Base-by-base conservation (phyloP, 2,797 vertebrate genomes). In the Coracias cyanogaster region DNA sequence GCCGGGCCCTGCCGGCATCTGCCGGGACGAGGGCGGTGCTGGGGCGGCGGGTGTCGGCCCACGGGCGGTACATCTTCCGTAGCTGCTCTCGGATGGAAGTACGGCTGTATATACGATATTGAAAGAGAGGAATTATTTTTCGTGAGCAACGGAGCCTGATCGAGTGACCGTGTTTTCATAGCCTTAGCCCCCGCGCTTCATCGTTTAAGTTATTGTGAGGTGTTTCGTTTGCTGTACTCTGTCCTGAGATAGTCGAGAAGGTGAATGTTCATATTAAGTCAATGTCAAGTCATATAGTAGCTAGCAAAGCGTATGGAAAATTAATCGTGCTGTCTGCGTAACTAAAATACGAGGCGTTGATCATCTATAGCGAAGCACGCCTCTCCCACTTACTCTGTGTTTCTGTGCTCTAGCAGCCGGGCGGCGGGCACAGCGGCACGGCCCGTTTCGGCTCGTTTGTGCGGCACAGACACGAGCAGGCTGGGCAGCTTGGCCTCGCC, bases 101-200 rank as follows among this genome's bases (percentile, higher is more conserved):
- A 43, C 86, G 39, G 83, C 57, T 90, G 89, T 84, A 91, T 11
- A 90, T 72, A 92, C 15, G 29, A 29, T 85, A 73, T 82, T 61
- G 78, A 86, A 93, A 86, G 66, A 97, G 91, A 96, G 24, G 45
- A 89, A 78, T 62, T 93, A 93, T 92, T 96, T 96, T 96, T 95
- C 84, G 72, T 69, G 83, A 89, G 76, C 90, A 86, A 87, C 78
- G 61, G 81, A 87, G 82, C 78, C 85, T 66, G 74, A 73, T 62
- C 64, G 76, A 94, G 96, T 45, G 77, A 85, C 45, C 39, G 77
- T 72, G 93, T 71, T 91, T 91, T 29, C 49, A 65, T 87, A 92
- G 87, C 86, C 74, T 83, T 86, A 86, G 80, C 85, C 70, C 51
- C 76, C 37, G 16, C 96, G 66, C 78, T 83, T 96, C 86, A 77